These are phyloP conservation scores for Poecilia wingei DNA, from an alignment of 2,797 vertebrate species.

Conservation along the genomic window DNA sequence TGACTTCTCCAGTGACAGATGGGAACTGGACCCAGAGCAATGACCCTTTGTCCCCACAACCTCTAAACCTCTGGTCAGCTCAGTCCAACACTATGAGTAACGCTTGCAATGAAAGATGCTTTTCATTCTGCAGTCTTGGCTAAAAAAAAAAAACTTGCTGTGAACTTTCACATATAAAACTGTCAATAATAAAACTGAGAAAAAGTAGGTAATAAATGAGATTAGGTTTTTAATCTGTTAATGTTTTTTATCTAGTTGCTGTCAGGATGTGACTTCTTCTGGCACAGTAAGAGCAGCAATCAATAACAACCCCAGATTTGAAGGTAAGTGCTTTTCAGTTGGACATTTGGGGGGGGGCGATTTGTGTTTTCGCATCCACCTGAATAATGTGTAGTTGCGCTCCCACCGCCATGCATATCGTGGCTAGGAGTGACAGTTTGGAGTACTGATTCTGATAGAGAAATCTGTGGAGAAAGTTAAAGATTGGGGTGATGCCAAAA, in stretches of 20 bases:
- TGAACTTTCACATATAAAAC: neutral
- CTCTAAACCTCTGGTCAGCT: conserved; percentile 4
- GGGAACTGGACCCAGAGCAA: conserved; percentile 35
- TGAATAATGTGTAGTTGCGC: no score
- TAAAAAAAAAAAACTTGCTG: neutral
- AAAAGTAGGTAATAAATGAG: neutral
- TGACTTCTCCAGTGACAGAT: conserved; percentile 48
- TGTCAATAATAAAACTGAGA: neutral
- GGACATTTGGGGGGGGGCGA: neutral
- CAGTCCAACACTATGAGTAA: neutral
- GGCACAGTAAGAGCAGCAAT: neutral
- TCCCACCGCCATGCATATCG: no score
- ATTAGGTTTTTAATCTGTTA: neutral
- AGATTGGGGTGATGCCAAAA: no score
- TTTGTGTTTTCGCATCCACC: no score
- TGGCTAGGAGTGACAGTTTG: no score
- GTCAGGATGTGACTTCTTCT: neutral
- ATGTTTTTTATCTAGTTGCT: neutral
- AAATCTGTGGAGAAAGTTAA: no score
- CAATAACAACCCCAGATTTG: neutral
- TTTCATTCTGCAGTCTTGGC: neutral
- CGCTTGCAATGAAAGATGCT: neutral
- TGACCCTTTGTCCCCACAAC: conserved; percentile 27
- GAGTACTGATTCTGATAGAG: no score
- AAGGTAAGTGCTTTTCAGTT: neutral